Conservation (phyloP, 2,888 invertebrate species). For the Arge pagana region DNA sequence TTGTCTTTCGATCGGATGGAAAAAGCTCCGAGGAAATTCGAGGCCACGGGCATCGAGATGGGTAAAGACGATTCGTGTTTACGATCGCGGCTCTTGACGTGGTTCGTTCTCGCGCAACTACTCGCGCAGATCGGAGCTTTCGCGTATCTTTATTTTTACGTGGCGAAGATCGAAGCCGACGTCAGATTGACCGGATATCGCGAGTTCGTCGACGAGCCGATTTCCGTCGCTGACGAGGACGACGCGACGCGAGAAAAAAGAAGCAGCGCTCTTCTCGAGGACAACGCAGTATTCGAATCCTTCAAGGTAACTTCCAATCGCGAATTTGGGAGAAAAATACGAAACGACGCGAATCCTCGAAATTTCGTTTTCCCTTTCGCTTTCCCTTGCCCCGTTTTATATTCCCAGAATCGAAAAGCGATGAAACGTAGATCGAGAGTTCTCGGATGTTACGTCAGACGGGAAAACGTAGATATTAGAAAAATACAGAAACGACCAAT, state of each 20-base stretch:
- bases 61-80: slow-evolving; percentile 29
- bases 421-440: too few species aligned
- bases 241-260: slow-evolving; percentile 43
- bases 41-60: slow-evolving; percentile 20
- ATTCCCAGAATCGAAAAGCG: too few species aligned
- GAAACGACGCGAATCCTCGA: too few species aligned
- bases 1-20: neutral
- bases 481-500: too few species aligned
- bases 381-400: too few species aligned
- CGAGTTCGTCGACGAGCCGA: neutral
- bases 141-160: slow-evolving; percentile 48
- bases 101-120: slow-evolving; percentile 49
- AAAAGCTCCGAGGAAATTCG: neutral
- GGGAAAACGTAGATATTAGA: too few species aligned
- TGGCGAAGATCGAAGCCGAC: slow-evolving; percentile 45
- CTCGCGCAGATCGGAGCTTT: slow-evolving; percentile 48
- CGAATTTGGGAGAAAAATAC: too few species aligned
- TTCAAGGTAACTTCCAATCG: too few species aligned
- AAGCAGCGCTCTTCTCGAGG: slow-evolving; percentile 50
- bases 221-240: slow-evolving; percentile 22
- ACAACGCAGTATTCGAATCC: slow-evolving; percentile 51
- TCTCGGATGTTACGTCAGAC: too few species aligned
- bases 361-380: too few species aligned
- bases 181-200: slow-evolving; percentile 32
- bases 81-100: slow-evolving; percentile 44